These are phyloP conservation scores for Nerophis ophidion DNA, from an alignment of 2,113 vertebrate species.

Conservation along the genomic window DNA sequence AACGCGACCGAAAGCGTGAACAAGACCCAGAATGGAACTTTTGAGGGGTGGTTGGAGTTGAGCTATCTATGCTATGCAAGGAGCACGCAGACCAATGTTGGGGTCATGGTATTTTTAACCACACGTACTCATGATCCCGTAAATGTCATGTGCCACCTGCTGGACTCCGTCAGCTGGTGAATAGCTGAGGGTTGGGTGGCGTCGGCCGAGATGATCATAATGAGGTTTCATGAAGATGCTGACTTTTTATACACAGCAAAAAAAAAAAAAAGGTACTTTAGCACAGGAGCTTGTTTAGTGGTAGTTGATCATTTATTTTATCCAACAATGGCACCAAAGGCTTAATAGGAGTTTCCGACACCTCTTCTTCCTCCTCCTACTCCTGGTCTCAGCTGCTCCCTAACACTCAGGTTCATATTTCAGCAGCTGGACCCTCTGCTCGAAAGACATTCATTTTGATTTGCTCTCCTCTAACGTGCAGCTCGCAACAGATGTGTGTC, in stretches of 20 bases:
- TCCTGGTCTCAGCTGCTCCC: slow-evolving; percentile 48
- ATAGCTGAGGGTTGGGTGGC: slow-evolving; percentile 16
- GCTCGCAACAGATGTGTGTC: not conserved
- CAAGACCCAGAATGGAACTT: slow-evolving; percentile 22
- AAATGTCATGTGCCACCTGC: slow-evolving; percentile 57
- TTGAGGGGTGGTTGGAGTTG: not conserved
- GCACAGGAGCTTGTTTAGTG: not conserved
- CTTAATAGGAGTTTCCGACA: not conserved
- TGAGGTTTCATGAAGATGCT: not conserved
- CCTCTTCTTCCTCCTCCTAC: slow-evolving; percentile 12
- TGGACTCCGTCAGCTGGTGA: slow-evolving; percentile 54
- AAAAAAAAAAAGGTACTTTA: not conserved
- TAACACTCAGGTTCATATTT: slow-evolving; percentile 47
- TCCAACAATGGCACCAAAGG: not conserved
- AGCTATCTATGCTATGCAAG: slow-evolving; percentile 50
- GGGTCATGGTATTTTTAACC: slow-evolving; percentile 64
- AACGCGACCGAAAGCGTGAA: slow-evolving; percentile 8
- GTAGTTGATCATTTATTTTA: not conserved
- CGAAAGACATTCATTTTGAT: slow-evolving; percentile 11
- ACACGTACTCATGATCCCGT: slow-evolving; percentile 19
- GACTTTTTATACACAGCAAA: not conserved
- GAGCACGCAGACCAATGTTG: slow-evolving; percentile 41
- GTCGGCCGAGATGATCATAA: not conserved
- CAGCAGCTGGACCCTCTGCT: slow-evolving; percentile 45
- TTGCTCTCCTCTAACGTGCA: not conserved